Conservation (phyloP, 2,113 vertebrate species). For the Tetraodon nigroviridis region DNA sequence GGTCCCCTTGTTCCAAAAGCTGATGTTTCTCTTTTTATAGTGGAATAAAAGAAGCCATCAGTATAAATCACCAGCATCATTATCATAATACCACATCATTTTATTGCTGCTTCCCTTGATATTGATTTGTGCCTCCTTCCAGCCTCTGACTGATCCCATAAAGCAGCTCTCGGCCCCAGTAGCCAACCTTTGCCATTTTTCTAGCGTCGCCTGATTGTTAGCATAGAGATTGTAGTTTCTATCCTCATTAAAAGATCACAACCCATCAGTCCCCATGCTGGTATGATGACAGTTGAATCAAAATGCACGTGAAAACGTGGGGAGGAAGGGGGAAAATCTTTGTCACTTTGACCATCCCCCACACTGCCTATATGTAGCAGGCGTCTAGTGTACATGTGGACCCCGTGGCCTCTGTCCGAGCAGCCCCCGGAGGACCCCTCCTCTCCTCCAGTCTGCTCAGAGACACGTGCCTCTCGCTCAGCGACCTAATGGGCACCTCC, state of each 20-base stretch:
- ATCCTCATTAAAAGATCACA: slow-evolving; percentile 34
- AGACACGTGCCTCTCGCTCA: slow-evolving; percentile 23
- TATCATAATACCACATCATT: too few species aligned
- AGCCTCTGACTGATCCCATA: slow-evolving; percentile 19
- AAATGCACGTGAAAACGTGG: too few species aligned
- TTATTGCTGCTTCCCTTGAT: slow-evolving; percentile 24
- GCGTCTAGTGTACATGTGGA: too few species aligned
- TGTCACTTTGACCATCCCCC: not conserved
- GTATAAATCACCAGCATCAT: slow-evolving; percentile 21
- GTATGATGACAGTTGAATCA: slow-evolving; percentile 3
- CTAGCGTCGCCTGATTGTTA: slow-evolving; percentile 31
- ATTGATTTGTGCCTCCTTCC: slow-evolving; percentile 43
- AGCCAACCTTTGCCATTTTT: slow-evolving; percentile 23
- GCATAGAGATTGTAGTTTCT: slow-evolving; percentile 33
- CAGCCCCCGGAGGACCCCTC: not conserved
- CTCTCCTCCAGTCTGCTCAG: slow-evolving; percentile 2
- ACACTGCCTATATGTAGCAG: slow-evolving; percentile 18
- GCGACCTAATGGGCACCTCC: slow-evolving; percentile 31
- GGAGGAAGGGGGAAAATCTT: too few species aligned
- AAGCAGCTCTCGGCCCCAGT: slow-evolving; percentile 17
- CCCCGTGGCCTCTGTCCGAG: too few species aligned
- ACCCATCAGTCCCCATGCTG: slow-evolving; percentile 27
- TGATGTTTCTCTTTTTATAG: slow-evolving; percentile 9
- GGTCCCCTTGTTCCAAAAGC: slow-evolving; percentile 1
- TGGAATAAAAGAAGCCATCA: slow-evolving; percentile 11